These are phyloP conservation scores for Anser brachyrhynchus DNA, from an alignment of 2,113 vertebrate species.

Conservation along the genomic window DNA sequence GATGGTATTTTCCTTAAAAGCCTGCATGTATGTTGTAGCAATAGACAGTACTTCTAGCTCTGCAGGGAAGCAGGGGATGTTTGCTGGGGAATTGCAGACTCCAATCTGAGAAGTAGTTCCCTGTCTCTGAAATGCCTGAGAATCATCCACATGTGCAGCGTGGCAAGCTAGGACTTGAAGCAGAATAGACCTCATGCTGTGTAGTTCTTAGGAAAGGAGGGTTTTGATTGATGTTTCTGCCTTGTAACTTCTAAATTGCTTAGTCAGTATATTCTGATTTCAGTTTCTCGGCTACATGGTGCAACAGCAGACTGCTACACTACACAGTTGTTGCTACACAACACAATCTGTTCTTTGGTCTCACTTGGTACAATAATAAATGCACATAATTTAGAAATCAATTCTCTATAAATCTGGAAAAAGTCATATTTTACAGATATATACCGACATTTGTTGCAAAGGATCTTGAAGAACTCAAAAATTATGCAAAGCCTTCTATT, in stretches of 20 bases:
- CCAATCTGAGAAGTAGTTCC: background rate
- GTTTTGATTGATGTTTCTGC: background rate
- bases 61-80: background rate
- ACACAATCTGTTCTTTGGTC: fast-evolving
- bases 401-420: background rate
- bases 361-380: background rate
- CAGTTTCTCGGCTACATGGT: background rate
- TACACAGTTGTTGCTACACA: background rate
- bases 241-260: background rate
- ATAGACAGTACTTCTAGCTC: background rate
- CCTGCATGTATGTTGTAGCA: background rate
- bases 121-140: background rate
- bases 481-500: background rate
- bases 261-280: background rate
- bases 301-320: background rate
- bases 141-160: background rate
- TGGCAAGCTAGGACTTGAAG: background rate
- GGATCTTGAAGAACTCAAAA: background rate
- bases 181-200: background rate
- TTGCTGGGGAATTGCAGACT: conserved; percentile 24
- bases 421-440: background rate
- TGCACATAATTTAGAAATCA: background rate
- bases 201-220: background rate
- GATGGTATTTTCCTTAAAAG: background rate
- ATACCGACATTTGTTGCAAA: background rate